phyloP scores from a whole-genome alignment of 2,888 invertebrate genomes.

The Clostera curtula region DNA sequence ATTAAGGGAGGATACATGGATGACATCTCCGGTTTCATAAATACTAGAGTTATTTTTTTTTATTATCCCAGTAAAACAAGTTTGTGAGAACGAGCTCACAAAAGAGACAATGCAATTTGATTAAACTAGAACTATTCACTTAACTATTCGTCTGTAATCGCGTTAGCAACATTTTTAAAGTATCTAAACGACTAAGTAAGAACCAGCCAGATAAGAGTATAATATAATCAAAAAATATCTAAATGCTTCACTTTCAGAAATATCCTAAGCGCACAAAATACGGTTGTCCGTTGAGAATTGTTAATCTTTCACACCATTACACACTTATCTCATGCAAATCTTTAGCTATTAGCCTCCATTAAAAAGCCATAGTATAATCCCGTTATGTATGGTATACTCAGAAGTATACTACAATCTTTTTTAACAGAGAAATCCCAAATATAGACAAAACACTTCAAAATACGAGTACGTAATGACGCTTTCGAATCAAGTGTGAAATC shows the following conservation, averaged over 20 bases:
- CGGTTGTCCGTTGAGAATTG: conserved; percentile 7
- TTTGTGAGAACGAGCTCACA: too few species aligned
- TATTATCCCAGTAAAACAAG: too few species aligned
- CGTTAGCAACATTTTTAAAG: too few species aligned
- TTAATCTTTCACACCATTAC: conserved; percentile 9
- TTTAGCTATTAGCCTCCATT: conserved; percentile 13
- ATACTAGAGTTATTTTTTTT: too few species aligned
- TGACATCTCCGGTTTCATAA: too few species aligned
- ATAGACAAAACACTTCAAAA: conserved; percentile 21
- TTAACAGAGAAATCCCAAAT: conserved; percentile 30
- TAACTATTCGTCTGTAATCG: too few species aligned
- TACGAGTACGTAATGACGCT: conserved; percentile 27
- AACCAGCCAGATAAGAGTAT: too few species aligned
- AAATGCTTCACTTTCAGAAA: conserved; percentile 6
- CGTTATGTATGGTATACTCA: conserved; percentile 19
- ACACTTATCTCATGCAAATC: conserved; percentile 5
- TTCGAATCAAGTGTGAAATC: conserved; percentile 40
- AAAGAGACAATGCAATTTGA: too few species aligned
- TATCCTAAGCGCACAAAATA: conserved; percentile 9
- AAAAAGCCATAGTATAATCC: conserved; percentile 17
- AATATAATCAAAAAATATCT: too few species aligned
- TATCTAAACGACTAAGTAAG: too few species aligned
- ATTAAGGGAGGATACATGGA: too few species aligned
- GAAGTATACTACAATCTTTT: conserved; percentile 14
- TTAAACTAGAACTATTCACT: too few species aligned